Conservation (phyloP, 1,140 invertebrate species). For the Mycetomoellerius zeteki region DNA sequence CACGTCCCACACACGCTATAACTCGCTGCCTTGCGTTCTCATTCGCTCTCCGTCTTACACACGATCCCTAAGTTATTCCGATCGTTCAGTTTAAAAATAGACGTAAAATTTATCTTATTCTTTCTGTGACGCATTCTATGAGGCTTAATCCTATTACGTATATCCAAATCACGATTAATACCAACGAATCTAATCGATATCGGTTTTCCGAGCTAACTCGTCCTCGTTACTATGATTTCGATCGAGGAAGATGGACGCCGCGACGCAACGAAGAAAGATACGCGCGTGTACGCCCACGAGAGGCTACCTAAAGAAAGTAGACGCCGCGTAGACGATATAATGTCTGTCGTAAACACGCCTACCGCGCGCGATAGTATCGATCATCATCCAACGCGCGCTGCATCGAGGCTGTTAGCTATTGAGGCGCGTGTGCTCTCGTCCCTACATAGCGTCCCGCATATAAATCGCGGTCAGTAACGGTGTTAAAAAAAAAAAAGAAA, state of each 20-base stretch:
- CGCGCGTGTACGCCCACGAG: constrained; percentile 27
- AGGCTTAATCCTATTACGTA: constrained; percentile 86
- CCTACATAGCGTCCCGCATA: neutral
- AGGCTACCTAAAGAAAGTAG: constrained; percentile 49
- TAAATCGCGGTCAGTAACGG: constrained; percentile 41
- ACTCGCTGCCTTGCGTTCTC: constrained; percentile 22
- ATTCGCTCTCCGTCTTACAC: constrained; percentile 47
- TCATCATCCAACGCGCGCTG: constrained; percentile 59
- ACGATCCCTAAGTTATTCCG: constrained; percentile 64
- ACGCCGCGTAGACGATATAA: constrained; percentile 68
- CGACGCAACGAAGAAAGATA: constrained; percentile 22
- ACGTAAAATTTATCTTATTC: constrained; percentile 82
- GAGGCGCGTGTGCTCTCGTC: constrained; percentile 24
- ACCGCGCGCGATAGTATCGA: constrained; percentile 64
- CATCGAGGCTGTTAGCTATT: constrained; percentile 51
- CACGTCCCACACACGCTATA: constrained; percentile 30
- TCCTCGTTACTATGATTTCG: constrained; percentile 9
- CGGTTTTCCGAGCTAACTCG: neutral
- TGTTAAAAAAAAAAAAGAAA: neutral
- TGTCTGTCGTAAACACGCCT: constrained; percentile 65
- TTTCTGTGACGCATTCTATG: constrained; percentile 78
- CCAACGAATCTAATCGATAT: constrained; percentile 40
- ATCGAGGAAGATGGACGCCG: constrained; percentile 32
- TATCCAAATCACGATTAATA: constrained; percentile 86
- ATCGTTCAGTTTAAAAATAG: constrained; percentile 85